Evolutionary conservation across 2,113 vertebrate genomes (phyloP).

Genomic region (Haemorhous mexicanus): DNA sequence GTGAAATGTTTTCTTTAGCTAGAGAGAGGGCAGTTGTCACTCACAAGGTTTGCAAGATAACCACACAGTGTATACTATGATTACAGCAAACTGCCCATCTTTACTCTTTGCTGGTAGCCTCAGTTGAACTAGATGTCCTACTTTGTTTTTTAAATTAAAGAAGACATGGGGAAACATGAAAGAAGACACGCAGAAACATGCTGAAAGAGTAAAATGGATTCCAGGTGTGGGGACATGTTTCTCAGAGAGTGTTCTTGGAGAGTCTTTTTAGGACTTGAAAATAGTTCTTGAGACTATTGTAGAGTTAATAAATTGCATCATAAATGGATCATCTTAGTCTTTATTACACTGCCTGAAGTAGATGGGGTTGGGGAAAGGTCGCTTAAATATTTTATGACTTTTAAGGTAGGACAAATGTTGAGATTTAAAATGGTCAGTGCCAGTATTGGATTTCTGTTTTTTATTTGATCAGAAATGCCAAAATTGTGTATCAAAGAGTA

Average conservation of each 20-base stretch:
- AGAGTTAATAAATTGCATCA: not conserved
- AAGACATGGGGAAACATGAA: not conserved
- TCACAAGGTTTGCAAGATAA: not conserved
- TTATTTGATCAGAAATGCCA: not conserved
- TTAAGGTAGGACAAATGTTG: not conserved
- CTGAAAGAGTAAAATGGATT: not conserved
- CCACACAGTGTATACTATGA: not conserved
- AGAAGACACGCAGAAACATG: not conserved
- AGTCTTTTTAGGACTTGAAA: not conserved
- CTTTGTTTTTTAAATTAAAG: not conserved
- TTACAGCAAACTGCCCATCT: not conserved
- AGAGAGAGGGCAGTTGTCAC: not conserved
- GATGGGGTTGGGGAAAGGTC: not conserved
- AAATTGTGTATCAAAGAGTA: not conserved
- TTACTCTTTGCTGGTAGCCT: not conserved
- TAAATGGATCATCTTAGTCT: not conserved
- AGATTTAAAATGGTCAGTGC: not conserved
- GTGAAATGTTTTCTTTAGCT: not conserved
- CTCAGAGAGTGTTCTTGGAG: not conserved
- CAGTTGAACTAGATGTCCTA: not conserved
- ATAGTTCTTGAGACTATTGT: not conserved
- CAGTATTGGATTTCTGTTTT: not conserved
- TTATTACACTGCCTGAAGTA: not conserved
- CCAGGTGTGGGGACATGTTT: not conserved
- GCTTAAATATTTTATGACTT: not conserved